Evolutionary conservation across 2,888 invertebrate species (phyloP), one percentile per base, ranked within the genome.

Genomic region (Cotesia congregata): DNA sequence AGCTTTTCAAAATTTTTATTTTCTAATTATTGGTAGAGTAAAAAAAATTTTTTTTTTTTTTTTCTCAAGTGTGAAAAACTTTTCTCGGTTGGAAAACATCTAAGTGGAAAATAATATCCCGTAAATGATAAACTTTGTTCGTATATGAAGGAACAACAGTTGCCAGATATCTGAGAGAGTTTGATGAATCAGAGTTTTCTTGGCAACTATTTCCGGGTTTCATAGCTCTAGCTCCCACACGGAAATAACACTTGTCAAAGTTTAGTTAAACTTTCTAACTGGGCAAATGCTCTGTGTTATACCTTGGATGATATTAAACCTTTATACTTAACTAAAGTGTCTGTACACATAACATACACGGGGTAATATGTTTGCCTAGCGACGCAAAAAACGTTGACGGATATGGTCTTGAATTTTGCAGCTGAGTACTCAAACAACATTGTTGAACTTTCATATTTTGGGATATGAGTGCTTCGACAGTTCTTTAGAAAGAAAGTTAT

Each of bases 301-400:
- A 30, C 30, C 30, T 30, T 30, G 6, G 39, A 17, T 60, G 59
- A 73, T 73, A 73, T 73, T 73, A 65, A 73, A 73, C 15, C 15
- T 17, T 67, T 67, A 59, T 73, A 39, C 30, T 65, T 6, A 30
- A 61, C 30, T 65, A 20, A 65, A 17, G 40, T 15, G 50, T 50
- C 12, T 50, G 50, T 50, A 12, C 12, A 50, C 50, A 50, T 50
- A 50, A 50, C 50, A 50, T 64, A 64, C 20, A 64, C 6, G 30
- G 30, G 30, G 30, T 30, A 30, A 12, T 4, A 50, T 41, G 41
- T 41, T 7, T 50, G 6, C 50, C 1, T 50, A 50, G 30, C 3
- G 30, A 30, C 30, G 30, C 30, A 30, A 30, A 30, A 30, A 30
- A 30, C 30, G 30, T 30, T 30, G 30, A 30, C 30, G 30, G 30